A percentile compares a stretch with the other conserved stretches of the same genome.
Conservation (phyloP, 2,113 vertebrate species). For the Crotalus tigris region DNA sequence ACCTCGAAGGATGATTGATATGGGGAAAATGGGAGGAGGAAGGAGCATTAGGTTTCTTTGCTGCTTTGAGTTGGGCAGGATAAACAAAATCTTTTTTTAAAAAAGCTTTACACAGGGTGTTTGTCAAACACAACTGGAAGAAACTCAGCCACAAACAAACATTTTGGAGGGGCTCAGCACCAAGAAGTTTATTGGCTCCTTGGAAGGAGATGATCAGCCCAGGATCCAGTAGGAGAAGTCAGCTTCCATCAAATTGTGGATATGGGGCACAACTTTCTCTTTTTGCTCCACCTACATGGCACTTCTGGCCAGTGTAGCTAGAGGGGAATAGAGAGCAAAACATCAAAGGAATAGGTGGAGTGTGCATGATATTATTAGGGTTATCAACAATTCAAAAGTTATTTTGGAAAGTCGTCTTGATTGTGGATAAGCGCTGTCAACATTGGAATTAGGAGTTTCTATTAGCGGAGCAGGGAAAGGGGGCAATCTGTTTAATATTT, state of each 20-base stretch:
- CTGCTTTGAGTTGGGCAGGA: too few relatives aligned
- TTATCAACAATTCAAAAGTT: neutral
- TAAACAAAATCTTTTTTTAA: too few relatives aligned
- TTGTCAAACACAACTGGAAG: conserved; percentile 91
- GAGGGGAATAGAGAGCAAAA: neutral
- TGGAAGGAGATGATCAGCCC: conserved; percentile 85
- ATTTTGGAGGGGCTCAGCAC: conserved; percentile 79
- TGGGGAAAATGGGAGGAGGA: too few relatives aligned
- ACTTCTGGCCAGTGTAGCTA: conserved; percentile 89
- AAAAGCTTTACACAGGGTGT: conserved; percentile 82
- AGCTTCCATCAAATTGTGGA: conserved; percentile 85
- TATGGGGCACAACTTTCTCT: conserved; percentile 81
- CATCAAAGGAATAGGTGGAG: neutral
- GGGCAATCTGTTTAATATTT: neutral
- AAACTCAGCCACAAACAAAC: conserved; percentile 87
- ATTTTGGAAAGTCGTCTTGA: neutral
- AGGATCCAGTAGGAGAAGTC: conserved; percentile 94
- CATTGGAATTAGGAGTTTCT: neutral
- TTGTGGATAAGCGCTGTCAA: neutral
- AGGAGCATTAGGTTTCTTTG: too few relatives aligned
- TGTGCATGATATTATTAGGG: too few relatives aligned
- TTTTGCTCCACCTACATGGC: conserved; percentile 88
- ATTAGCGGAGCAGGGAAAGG: neutral
- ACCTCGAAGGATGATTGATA: too few relatives aligned
- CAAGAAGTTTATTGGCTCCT: conserved; percentile 84